These are phyloP conservation scores for Nysson spinosus DNA, from an alignment of 2,888 invertebrate species.

Conservation along the genomic window DNA sequence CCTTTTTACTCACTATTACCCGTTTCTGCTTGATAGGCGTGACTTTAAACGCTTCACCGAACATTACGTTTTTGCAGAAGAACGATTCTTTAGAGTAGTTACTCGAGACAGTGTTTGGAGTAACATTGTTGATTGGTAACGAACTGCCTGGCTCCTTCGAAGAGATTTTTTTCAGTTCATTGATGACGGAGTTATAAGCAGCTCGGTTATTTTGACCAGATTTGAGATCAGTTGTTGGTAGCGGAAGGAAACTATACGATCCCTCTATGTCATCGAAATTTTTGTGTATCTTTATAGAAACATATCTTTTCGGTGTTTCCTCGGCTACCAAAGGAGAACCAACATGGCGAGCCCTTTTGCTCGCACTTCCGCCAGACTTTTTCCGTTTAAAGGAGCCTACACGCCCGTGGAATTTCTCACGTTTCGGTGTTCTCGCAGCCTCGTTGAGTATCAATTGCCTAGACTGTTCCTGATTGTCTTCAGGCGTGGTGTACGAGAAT, in stretches of 20 bases:
- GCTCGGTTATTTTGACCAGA: no score
- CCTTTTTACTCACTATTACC: constrained; percentile 53
- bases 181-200: no score
- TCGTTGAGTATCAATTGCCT: constrained; percentile 49
- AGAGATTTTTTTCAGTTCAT: not conserved
- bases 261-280: constrained; percentile 1
- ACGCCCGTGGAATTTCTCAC: constrained; percentile 38
- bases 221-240: no score
- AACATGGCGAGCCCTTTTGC: constrained; percentile 16
- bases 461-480: constrained; percentile 51
- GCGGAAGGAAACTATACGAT: no score
- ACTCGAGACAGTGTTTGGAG: no score
- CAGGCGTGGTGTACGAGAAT: constrained; percentile 49
- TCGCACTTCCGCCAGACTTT: not conserved
- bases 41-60: constrained; percentile 43
- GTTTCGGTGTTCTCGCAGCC: constrained; percentile 55
- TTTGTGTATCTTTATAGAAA: not conserved
- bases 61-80: constrained; percentile 17
- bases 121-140: no score
- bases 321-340: constrained; percentile 14
- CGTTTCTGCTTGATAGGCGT: constrained; percentile 57
- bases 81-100: no score
- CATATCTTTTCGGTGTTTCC: constrained; percentile 47
- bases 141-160: no score
- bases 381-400: constrained; percentile 45